Conservation (phyloP, 2,888 invertebrate species). For the Strigamia crassipes region DNA sequence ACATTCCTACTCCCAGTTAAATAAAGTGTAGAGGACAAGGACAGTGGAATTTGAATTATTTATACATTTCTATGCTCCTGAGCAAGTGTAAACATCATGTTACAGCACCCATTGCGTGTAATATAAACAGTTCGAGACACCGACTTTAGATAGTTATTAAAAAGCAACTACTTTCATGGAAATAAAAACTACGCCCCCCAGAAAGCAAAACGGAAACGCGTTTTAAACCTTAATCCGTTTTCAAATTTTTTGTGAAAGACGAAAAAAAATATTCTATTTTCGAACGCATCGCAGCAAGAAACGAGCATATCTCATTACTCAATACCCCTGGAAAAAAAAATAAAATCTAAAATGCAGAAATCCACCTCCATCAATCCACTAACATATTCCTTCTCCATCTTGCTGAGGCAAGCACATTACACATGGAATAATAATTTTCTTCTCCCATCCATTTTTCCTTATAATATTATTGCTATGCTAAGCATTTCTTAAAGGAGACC, state of each 20-base stretch:
- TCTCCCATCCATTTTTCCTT: constrained; percentile 22
- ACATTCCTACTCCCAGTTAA: background rate
- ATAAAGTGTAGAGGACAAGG: background rate
- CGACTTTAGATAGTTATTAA: background rate
- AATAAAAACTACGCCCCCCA: background rate
- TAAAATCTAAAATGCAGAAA: background rate
- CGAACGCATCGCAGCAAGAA: background rate
- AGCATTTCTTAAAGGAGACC: constrained; percentile 31
- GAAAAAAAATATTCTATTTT: background rate
- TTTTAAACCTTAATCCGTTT: too few species aligned
- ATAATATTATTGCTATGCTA: constrained; percentile 26
- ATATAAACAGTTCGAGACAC: background rate
- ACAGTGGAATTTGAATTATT: constrained; percentile 20
- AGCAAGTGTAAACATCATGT: background rate
- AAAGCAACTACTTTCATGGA: background rate
- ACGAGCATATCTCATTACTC: background rate
- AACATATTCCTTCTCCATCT: constrained; percentile 26
- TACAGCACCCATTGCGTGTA: background rate
- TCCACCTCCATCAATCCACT: constrained; percentile 6
- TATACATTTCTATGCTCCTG: background rate
- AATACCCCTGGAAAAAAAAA: background rate
- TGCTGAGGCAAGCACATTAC: constrained; percentile 31
- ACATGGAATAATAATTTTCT: constrained; percentile 32
- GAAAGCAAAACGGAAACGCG: too few species aligned
- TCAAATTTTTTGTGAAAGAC: too few species aligned